Base-by-base conservation (phyloP, 2,797 vertebrate genomes). In the Parotocinclus haroldoi region DNA sequence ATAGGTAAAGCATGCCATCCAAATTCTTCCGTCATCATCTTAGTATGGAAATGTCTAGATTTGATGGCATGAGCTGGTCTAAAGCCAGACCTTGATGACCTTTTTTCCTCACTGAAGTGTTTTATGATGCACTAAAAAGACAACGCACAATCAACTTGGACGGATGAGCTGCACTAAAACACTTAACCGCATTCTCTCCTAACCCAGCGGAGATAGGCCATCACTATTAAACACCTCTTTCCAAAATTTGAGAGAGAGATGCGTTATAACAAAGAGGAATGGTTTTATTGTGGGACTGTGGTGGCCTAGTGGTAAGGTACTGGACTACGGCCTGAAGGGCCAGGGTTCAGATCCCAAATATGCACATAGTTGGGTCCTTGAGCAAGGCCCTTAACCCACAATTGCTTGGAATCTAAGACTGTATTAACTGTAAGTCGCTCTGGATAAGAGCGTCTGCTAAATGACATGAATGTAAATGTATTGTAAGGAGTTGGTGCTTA, bases 81-180 rank as follows among this genome's bases (percentile, higher is more conserved):
- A 13, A 46, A 18, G 17, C 49, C 37, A 13, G 55, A 53, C 14
- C 12, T 19, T 2, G 2, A 10, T 52, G 16, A 58, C 46, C 42
- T 19, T 5, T 7, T n/a, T 16, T 40, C 55, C 27, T 36, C 17
- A 9, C 10, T n/a, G 6, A 49, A 50, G 38, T 63, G 38, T 11
- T 57, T 48, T 39, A 56, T 69, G 18, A 58, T 16, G 40, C 45
- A 61, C 37, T 18, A 36, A 70, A 53, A 65, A 18, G 10, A 49
- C 55, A 45, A 38, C 14, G 27, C 27, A 5, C 13, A 16, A 61
- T 74, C 57, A 66, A 50, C 18, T 53, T 11, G 10, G n/a, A 17
- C 45, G 13, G 12, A 55, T 39, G 3, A 7, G n/a, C 18, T 14
- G 60, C n/a, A 42, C 16, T 39, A 46, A 13, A n/a, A 19, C 4